Evolutionary conservation across 2,113 vertebrate species (phyloP).

Genomic region (Ceyx cyanopectus): DNA sequence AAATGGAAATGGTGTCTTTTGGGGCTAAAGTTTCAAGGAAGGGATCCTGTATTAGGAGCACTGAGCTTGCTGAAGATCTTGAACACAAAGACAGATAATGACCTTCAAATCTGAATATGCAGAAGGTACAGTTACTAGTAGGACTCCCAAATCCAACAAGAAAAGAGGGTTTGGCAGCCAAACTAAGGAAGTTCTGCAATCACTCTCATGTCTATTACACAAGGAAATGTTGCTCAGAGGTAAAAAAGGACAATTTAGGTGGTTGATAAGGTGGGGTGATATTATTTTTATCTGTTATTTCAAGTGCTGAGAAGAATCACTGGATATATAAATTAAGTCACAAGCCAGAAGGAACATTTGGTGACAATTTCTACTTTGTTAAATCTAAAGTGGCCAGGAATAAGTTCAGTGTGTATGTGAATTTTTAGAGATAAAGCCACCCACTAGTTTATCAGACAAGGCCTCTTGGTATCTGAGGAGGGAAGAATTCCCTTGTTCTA

Average conservation of each 20-base stretch:
- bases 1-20: constrained; percentile 30
- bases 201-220: background rate
- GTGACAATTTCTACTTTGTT: background rate
- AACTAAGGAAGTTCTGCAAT: background rate
- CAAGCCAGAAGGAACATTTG: background rate
- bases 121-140: background rate
- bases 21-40: background rate
- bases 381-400: background rate
- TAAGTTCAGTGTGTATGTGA: background rate
- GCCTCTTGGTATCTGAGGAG: background rate
- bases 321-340: background rate
- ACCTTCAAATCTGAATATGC: constrained; percentile 1
- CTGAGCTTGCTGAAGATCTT: background rate
- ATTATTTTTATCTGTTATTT: background rate
- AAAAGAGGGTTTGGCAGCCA: background rate
- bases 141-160: background rate
- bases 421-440: background rate
- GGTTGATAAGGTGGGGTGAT: background rate
- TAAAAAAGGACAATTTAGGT: background rate
- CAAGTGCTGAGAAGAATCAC: background rate
- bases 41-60: background rate
- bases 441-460: background rate
- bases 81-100: background rate
- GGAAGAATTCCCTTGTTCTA: background rate
- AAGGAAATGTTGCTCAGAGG: background rate